Base-by-base conservation (phyloP, 2,888 invertebrate species). In the Microplitis manilae region DNA sequence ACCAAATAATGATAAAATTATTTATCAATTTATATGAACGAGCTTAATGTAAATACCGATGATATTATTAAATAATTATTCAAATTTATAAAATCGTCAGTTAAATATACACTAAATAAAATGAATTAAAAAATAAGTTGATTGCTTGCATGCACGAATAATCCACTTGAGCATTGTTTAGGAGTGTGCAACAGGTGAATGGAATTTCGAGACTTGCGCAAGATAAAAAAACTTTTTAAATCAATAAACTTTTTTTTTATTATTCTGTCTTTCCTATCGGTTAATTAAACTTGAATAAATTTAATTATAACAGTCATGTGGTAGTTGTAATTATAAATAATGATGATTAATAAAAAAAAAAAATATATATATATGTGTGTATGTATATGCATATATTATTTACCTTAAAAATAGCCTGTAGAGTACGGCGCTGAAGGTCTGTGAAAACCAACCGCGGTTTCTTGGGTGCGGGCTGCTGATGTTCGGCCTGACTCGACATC, bases 381-480 rank as follows among this genome's bases (percentile, higher is more conserved):
- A 1, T 17, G 1, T 17, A 17, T 17, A 17, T 17, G 1, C 13
- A 50, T 13, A 41, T 30, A 30, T 15, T 15, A 87, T 88, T 90
- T 91, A 97, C 97, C 94, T 99, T 99, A 95, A 99, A 99, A 94
- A 99, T 99, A 93, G 98, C 99, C 94, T 99, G 98, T 91, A 99
- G 95, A 90, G 99, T 99, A 93, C 99, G 96, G 91, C 99, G 95
- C 93, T 99, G 99, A 90, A 99, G 97, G 93, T 99, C 99, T 90
- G 99, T 99, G 94, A 99, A 99, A 92, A 99, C 99, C 92, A 99
- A 95, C 90, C 99, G 96, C 85, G 99, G 99, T 92, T 99, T 99
- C 94, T 99, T 99, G 92, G 98, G 98, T 87, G 97, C 96, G 92
- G 96, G 94, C 91, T 95, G 93, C 90, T 95, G 95, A 86, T 92